phyloP scores from a whole-genome alignment of 2,797 vertebrate species.

The Fringilla coelebs region DNA sequence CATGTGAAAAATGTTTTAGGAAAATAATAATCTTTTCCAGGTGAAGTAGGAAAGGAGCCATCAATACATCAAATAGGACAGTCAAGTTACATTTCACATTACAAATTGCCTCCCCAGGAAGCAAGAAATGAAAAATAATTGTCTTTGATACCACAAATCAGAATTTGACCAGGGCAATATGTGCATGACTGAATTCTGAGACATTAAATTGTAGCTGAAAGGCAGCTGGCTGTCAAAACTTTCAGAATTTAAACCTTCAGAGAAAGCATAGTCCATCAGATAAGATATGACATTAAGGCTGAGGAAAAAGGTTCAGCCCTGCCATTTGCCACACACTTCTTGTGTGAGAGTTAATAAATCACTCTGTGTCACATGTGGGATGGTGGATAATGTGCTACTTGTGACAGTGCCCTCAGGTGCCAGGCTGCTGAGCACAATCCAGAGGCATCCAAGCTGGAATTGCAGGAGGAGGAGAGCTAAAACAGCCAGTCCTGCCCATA shows the following conservation, averaged over 20 bases:
- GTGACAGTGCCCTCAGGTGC: neutral
- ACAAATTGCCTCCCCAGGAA: neutral
- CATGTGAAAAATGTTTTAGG: neutral
- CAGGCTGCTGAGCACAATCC: neutral
- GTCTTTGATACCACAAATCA: neutral
- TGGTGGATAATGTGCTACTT: neutral
- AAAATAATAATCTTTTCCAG: neutral
- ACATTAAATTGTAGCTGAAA: neutral
- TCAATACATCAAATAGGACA: neutral
- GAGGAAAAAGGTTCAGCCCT: neutral
- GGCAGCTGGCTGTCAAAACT: neutral
- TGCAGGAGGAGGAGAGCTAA: neutral
- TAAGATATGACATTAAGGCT: neutral
- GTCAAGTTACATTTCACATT: neutral
- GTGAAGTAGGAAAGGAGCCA: neutral
- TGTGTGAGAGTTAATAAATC: neutral
- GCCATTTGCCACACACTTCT: accelerated
- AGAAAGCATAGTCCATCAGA: neutral
- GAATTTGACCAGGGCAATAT: neutral
- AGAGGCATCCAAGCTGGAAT: neutral
- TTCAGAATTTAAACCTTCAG: neutral
- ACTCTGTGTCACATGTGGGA: neutral
- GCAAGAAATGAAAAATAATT: neutral
- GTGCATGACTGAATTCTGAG: neutral
- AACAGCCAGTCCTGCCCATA: neutral